Base-by-base conservation (phyloP, 2,888 invertebrate genomes). In the Orthosia gracilis region DNA sequence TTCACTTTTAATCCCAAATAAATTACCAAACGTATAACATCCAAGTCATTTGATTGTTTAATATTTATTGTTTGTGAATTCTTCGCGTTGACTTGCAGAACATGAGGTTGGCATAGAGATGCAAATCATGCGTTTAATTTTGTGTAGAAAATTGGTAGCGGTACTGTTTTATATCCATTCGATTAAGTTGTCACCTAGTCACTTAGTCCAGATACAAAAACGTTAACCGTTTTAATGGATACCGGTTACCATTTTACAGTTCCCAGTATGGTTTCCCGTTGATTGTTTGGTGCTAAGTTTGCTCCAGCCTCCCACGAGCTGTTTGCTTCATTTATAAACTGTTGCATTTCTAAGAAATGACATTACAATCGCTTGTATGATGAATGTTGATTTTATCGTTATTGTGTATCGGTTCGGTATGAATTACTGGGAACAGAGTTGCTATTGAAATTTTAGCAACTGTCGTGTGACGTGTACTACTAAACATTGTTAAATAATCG, bases 251-350 rank as follows among this genome's bases (percentile, higher is more conserved):
- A 78, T 74, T 89, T 83, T 80, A 86, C 84, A 86, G 87, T 90
- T 91, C 87, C 80, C 76, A 83, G 90, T 89, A 90, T 76, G 78
- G 85, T 87, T 85, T 85, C 85, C 81, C 85, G 85, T 81, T 86
- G 86, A 88, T 90, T 90, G 88, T 91, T 89, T 86, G 83, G 80
- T 84, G 84, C 86, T 80, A 86, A 87, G 78, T 87, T 85, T 61
- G 81, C 78, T 76, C 78, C 89, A 87, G 89, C 90, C 87, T 88
- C 90, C 87, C 88, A 89, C 86, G 85, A 86, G 84, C 69, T 81
- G 87, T 90, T 89, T 89, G 88, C 87, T 89, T 89, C 87, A 88
- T 87, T 87, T 87, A 87, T 88, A 89, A 89, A 89, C 90, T 88
- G 76, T 85, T 76, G 67, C 76, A 71, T 77, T 93, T 92, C 93